These are phyloP conservation scores for Dicranocentrus wangi DNA, from an alignment of 2,888 invertebrate genomes.

Conservation along the genomic window DNA sequence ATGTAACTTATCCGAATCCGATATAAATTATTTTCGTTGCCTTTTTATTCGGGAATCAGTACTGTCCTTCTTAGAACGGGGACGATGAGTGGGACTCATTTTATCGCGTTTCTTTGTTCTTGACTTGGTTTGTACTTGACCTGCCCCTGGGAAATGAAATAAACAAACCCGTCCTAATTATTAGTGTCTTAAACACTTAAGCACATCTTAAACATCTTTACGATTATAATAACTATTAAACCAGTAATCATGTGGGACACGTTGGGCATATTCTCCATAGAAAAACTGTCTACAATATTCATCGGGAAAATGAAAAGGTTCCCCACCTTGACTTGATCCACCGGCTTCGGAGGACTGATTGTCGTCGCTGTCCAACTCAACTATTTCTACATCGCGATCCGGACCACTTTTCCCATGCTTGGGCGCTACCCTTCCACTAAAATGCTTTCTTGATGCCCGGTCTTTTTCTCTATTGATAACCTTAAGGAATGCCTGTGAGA, in stretches of 20 bases:
- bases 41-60: neutral
- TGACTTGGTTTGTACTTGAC: neutral
- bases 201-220: neutral
- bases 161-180: slow-evolving; percentile 6
- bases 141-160: slow-evolving; percentile 47
- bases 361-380: slow-evolving; percentile 29
- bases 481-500: too few species aligned
- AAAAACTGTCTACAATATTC: slow-evolving; percentile 26
- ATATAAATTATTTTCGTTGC: neutral
- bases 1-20: neutral
- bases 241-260: slow-evolving; percentile 55
- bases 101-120: slow-evolving; percentile 35
- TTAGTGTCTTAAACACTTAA: neutral
- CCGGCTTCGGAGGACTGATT: slow-evolving; percentile 5
- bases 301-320: neutral
- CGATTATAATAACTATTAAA: slow-evolving; percentile 30
- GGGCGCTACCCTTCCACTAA: slow-evolving; percentile 20
- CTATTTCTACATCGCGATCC: slow-evolving; percentile 28
- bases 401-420: slow-evolving; percentile 2
- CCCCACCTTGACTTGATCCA: neutral
- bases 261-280: slow-evolving; percentile 21
- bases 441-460: neutral
- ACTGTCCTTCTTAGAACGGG: neutral
- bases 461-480: neutral
- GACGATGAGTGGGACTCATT: slow-evolving; percentile 18